Percentiles rank a stretch among this genome's conserved stretches.
Evolutionary conservation across 1,140 invertebrate genomes (phyloP).

Genomic region (Conus betulinus): DNA sequence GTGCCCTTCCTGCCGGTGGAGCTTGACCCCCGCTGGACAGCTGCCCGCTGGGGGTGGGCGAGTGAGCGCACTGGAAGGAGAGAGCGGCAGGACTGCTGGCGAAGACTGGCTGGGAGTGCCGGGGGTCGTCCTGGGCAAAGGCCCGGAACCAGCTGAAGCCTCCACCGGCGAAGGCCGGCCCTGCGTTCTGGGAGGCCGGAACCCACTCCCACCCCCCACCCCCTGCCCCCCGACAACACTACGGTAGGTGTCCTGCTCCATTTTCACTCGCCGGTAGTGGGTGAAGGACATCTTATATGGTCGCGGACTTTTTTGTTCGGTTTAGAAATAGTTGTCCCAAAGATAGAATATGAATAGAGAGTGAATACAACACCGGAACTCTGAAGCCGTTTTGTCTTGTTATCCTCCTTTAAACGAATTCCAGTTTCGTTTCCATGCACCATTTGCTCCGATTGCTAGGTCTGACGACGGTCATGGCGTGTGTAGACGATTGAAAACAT

Average conservation of each 20-base stretch:
- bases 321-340: no score
- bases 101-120: not conserved
- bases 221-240: not conserved
- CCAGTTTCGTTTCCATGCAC: no score
- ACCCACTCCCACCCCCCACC: slow-evolving; percentile 7
- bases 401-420: no score
- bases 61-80: not conserved
- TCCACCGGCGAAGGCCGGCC: not conserved
- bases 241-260: not conserved
- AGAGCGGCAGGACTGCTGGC: not conserved
- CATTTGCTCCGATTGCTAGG: no score
- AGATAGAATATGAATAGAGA: no score
- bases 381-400: no score
- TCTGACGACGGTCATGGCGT: no score
- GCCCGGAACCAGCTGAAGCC: slow-evolving; percentile 21
- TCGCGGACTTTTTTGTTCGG: not conserved
- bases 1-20: not conserved
- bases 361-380: no score
- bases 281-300: slow-evolving; percentile 14
- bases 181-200: not conserved
- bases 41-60: not conserved
- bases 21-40: not conserved
- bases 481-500: no score
- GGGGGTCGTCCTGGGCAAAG: not conserved
- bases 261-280: slow-evolving; percentile 23